These are phyloP conservation scores for Xanthia togata DNA, from an alignment of 2,888 invertebrate genomes.

Conservation along the genomic window DNA sequence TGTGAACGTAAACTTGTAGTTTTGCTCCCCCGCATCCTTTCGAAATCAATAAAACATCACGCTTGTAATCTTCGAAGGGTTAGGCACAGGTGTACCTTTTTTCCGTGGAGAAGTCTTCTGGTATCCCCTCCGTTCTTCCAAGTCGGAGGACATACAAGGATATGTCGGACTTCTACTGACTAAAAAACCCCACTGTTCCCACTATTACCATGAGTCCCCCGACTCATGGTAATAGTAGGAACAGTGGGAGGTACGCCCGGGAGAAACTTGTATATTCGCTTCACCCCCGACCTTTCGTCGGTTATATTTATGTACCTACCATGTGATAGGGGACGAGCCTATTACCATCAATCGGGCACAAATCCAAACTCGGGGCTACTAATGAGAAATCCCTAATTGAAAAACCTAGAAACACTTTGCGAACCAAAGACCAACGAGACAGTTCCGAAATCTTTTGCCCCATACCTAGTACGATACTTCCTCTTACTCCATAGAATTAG, in stretches of 20 bases:
- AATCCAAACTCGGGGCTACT: background rate
- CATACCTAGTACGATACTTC: too few relatives aligned
- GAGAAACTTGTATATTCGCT: too few relatives aligned
- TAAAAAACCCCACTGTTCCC: too few relatives aligned
- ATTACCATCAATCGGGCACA: background rate
- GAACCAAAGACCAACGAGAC: background rate
- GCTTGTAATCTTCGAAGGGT: background rate
- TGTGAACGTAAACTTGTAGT: background rate
- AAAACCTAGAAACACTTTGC: background rate
- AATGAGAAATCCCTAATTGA: background rate
- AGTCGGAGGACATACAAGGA: too few relatives aligned
- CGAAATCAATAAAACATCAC: background rate
- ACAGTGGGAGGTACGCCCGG: too few relatives aligned
- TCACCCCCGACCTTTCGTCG: background rate
- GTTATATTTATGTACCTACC: background rate
- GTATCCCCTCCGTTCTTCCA: too few relatives aligned
- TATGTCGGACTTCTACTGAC: too few relatives aligned
- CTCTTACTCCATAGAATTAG: background rate
- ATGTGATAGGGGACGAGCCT: background rate
- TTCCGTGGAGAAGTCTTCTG: too few relatives aligned
- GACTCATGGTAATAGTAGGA: too few relatives aligned
- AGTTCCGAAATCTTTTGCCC: background rate
- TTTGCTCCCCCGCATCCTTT: background rate
- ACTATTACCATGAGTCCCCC: too few relatives aligned
- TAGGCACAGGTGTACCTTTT: background rate